Conservation (phyloP, 2,113 vertebrate species). For the Oryctolagus cuniculus region mOryCun1.1 NC_091434.1:159510501-159511000, state of each 20-base stretch:
- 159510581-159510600: constrained; percentile 9
- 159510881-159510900: not conserved
- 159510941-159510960: not conserved
- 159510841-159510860: not conserved
- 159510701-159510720: not conserved
- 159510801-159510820: constrained; percentile 23
- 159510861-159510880: not conserved
- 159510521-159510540: not conserved
- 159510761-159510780: constrained; percentile 22
- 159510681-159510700: not conserved
- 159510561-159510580: not conserved
- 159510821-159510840: not conserved
- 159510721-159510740: not conserved
- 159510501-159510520: constrained; percentile 16
- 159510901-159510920: not conserved
- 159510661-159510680: not conserved
- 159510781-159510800: not conserved
- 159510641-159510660: constrained; percentile 13
- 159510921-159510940: not conserved
- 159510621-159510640: not conserved
- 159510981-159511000: not conserved
- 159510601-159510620: not conserved
- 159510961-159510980: rapidly evolving
- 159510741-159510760: constrained; percentile 17
- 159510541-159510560: not conserved